Conservation (phyloP, 2,888 invertebrate species). For the Colletes collaris region DNA sequence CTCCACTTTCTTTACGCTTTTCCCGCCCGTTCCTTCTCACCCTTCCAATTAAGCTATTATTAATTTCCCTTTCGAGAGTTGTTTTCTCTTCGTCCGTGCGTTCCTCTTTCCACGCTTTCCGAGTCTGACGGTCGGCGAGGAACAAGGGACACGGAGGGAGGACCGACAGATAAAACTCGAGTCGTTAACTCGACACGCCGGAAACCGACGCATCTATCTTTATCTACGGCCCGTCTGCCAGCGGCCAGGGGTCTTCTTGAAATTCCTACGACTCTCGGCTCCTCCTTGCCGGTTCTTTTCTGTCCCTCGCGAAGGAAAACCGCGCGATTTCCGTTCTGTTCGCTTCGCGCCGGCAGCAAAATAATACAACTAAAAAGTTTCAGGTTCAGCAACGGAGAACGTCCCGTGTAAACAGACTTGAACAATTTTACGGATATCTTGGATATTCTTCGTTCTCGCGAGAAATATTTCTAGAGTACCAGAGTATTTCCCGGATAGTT, state of each 20-base stretch:
- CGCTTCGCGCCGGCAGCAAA: too few species aligned
- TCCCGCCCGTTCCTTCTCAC: neutral
- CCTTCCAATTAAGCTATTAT: slow-evolving; percentile 48
- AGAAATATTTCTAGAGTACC: neutral
- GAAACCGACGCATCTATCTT: slow-evolving; percentile 81
- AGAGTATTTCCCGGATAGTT: neutral
- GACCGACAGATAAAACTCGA: slow-evolving; percentile 76
- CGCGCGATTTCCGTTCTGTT: slow-evolving; percentile 18
- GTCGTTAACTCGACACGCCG: slow-evolving; percentile 82
- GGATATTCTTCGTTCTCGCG: too few species aligned
- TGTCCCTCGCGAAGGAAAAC: neutral
- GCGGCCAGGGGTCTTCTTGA: slow-evolving; percentile 61
- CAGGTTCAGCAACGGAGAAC: too few species aligned
- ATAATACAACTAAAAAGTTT: too few species aligned
- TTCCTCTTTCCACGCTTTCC: slow-evolving; percentile 36
- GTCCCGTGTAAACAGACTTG: too few species aligned
- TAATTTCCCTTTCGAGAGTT: slow-evolving; percentile 35
- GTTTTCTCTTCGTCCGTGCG: slow-evolving; percentile 12
- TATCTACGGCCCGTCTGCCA: slow-evolving; percentile 71
- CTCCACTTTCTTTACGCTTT: too few species aligned
- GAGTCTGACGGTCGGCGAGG: slow-evolving; percentile 29
- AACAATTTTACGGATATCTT: too few species aligned
- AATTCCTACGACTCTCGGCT: slow-evolving; percentile 59
- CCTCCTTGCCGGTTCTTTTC: slow-evolving; percentile 33
- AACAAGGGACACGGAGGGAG: slow-evolving; percentile 47